Conservation (phyloP, 2,797 vertebrate genomes). For the Enteromius viviparus region DNA sequence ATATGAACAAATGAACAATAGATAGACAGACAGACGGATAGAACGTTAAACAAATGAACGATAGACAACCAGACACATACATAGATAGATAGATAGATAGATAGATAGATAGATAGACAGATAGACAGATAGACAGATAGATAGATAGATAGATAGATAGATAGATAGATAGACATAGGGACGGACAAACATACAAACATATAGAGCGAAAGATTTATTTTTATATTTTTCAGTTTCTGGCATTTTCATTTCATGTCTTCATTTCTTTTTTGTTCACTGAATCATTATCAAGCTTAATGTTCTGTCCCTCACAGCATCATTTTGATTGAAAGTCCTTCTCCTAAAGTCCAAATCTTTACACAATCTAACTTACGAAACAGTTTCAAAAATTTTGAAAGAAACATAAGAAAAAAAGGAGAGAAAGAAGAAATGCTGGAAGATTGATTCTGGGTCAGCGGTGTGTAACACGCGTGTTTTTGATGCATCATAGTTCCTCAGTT, state of each 20-base stretch:
- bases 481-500: slow-evolving; percentile 46
- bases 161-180: neutral
- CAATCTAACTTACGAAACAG: neutral
- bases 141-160: neutral
- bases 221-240: too few relatives aligned
- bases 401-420: neutral
- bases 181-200: fast-evolving
- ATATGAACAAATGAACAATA: neutral
- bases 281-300: neutral
- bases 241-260: too few relatives aligned
- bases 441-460: slow-evolving; percentile 35
- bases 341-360: slow-evolving; percentile 12
- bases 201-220: neutral
- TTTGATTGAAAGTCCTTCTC: too few relatives aligned
- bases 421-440: slow-evolving; percentile 30
- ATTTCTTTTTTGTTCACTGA: neutral
- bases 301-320: neutral
- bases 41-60: too few relatives aligned
- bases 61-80: neutral
- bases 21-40: neutral
- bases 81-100: neutral
- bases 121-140: neutral
- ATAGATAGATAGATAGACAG: too few relatives aligned
- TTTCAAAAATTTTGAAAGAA: slow-evolving; percentile 4
- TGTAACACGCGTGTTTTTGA: slow-evolving; percentile 12